Base-by-base conservation (phyloP, 2,888 invertebrate genomes). In the Polydrusus tereticollis region DNA sequence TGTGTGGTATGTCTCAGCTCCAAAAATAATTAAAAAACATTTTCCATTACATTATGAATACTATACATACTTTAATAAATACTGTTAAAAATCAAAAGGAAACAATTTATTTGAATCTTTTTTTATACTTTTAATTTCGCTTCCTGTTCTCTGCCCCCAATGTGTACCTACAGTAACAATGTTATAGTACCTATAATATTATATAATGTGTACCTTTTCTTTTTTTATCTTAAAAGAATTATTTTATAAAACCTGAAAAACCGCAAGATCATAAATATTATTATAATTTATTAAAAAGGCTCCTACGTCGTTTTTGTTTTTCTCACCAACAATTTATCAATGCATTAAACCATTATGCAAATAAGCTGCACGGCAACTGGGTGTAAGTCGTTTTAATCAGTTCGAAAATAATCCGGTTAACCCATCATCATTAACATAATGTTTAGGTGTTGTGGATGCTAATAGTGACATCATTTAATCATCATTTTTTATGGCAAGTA, bases 341-440 rank as follows among this genome's bases (percentile, higher is more conserved):
- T 45, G 65, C 45, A 66, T 66, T 66, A 66, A 43, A 66, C 14
- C 65, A 57, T 66, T 66, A 66, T 57, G 65, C 57, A 66, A 66
- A 66, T 66, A 18, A 55, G 16, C 18, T 55, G 29, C 52, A 55
- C 33, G 29, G 14, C 52, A 55, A 55, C 52, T 29, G 52, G 29
- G 52, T 55, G 52, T 55, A 55, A 55, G 29, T 29, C 16, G 12
- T 55, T 55, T 55, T 55, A 55, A 55, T 55, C 52, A 55, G 6
- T 23, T 29, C 29, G 29, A 55, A 23, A 55, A 55, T 55, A 55
- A 55, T 55, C 52, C 52, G 52, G 52, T 55, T 55, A 55, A 55
- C 52, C 52, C 52, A 55, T 55, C 52, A 29, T 29, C 52, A 55
- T 29, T 55, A 29, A 29, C 26, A 29, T 55, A 26, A n/a, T 21